A percentile compares a stretch with the other conserved stretches of the same genome.
Conservation (phyloP, 1,140 invertebrate species). For the Episyrphus balteatus region DNA sequence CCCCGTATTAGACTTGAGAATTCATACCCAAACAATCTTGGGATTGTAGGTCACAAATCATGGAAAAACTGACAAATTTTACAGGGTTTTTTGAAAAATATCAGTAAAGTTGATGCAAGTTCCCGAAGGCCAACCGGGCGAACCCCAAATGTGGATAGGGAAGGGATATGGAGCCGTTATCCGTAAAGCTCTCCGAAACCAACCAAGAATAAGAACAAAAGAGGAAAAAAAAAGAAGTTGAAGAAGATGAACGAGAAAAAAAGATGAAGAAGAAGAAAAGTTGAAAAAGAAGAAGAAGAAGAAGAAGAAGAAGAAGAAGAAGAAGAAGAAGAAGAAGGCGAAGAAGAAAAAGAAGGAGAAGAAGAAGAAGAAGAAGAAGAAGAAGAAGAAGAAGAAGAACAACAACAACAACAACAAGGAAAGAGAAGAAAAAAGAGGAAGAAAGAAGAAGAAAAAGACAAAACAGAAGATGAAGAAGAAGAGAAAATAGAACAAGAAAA, state of each 20-base stretch:
- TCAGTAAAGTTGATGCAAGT: too few relatives aligned
- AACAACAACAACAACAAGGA: neutral
- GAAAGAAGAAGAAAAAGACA: neutral
- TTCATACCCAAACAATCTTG: too few relatives aligned
- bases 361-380: neutral
- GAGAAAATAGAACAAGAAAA: neutral
- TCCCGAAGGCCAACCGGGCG: too few relatives aligned
- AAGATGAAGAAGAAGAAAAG: neutral
- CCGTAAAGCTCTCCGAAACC: too few relatives aligned
- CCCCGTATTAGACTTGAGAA: too few relatives aligned
- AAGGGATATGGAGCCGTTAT: too few relatives aligned
- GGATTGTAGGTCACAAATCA: too few relatives aligned
- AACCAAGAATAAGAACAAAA: neutral
- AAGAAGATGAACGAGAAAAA: neutral
- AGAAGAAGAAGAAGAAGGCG: neutral
- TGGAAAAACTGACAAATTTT: too few relatives aligned
- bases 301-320: neutral
- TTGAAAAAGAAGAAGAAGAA: neutral
- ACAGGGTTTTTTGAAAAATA: too few relatives aligned
- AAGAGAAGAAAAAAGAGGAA: neutral
- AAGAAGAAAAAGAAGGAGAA: neutral
- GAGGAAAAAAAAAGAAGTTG: neutral
- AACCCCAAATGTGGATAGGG: too few relatives aligned
- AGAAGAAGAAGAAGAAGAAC: neutral
- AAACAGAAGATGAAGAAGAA: neutral